Evolutionary conservation across 2,113 vertebrate species (phyloP), one percentile per base, ranked within the genome.

Genomic region (Macrotus californicus): DNA sequence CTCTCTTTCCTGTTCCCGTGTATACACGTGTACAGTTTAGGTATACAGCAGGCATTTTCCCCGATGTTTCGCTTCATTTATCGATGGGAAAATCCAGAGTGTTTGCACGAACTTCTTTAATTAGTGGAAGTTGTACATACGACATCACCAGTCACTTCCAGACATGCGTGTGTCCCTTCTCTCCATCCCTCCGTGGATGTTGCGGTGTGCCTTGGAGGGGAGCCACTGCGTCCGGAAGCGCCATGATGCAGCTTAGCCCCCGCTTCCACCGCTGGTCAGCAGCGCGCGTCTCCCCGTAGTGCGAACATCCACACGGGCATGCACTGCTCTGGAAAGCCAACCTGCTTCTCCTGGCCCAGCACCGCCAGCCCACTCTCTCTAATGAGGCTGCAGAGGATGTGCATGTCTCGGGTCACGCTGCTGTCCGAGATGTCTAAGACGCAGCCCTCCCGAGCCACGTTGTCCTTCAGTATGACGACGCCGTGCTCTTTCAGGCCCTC

Each of bases 281-380:
- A 96, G 39, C 29, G 88, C 76, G 7, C 82, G 9, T 48, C 12
- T 24, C 98, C 97, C 84, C 97, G 97, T 98, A 99, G 98, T 1
- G 99, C 99, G 13, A 99, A 96, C 99, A 99, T 99, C 99, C 99
- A 99, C 69, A 99, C 99, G 0, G 99, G 99, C 36, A 99, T 98
- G 56, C 99, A 99, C 94, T 98, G 94, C 48, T 99, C 99, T 0
- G 99, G 99, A 66, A 99, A 99, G 4, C 98, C 99, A 5, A 98
- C 97, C 96, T 99, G 99, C 96, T 89, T 98, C 98, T 99, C 98
- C 59, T 99, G 98, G 16, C 82, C 98, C 85, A 99, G 97, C 69
- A 99, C 97, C 85, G 97, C 97, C 94, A 99, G 98, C n/a, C 99
- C 99, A 1, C 99, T 99, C 98, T 98, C 99, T 79, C 96, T 95